phyloP scores from a whole-genome alignment of 1,140 invertebrate species.

The Cheumatopsyche charites region DNA sequence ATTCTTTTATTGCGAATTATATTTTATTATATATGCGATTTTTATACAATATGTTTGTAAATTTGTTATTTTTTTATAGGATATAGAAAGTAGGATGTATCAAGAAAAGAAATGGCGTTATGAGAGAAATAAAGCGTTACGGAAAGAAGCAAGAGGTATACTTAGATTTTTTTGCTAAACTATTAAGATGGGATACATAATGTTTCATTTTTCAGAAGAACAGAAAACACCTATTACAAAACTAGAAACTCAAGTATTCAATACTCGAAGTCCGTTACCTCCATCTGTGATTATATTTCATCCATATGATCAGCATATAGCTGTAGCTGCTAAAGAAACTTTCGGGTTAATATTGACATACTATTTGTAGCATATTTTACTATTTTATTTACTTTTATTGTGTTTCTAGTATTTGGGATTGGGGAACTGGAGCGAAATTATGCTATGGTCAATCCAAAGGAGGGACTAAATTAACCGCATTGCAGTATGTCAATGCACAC shows the following conservation, averaged over 20 bases:
- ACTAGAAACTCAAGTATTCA: slow-evolving; percentile 84
- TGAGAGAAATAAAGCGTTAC: slow-evolving; percentile 42
- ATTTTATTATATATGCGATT: neutral
- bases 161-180: no score
- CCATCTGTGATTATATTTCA: slow-evolving; percentile 83
- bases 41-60: neutral
- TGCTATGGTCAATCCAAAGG: slow-evolving; percentile 62
- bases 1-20: no score
- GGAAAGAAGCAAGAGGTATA: slow-evolving; percentile 49
- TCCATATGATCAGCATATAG: slow-evolving; percentile 87
- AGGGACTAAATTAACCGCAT: slow-evolving; percentile 72
- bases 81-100: slow-evolving; percentile 71
- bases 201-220: slow-evolving; percentile 69
- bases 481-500: slow-evolving; percentile 91
- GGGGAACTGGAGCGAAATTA: slow-evolving; percentile 69
- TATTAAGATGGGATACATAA: no score
- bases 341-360: slow-evolving; percentile 67
- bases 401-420: slow-evolving; percentile 71
- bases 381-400: neutral
- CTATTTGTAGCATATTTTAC: neutral
- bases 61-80: slow-evolving; percentile 52
- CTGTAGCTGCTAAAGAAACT: slow-evolving; percentile 83
- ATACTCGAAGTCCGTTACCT: slow-evolving; percentile 76
- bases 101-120: slow-evolving; percentile 73
- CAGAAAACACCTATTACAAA: slow-evolving; percentile 58